Percentiles rank a stretch among this genome's conserved stretches.
Evolutionary conservation across 2,113 vertebrate species (phyloP).

Genomic region (Numenius arquata): DNA sequence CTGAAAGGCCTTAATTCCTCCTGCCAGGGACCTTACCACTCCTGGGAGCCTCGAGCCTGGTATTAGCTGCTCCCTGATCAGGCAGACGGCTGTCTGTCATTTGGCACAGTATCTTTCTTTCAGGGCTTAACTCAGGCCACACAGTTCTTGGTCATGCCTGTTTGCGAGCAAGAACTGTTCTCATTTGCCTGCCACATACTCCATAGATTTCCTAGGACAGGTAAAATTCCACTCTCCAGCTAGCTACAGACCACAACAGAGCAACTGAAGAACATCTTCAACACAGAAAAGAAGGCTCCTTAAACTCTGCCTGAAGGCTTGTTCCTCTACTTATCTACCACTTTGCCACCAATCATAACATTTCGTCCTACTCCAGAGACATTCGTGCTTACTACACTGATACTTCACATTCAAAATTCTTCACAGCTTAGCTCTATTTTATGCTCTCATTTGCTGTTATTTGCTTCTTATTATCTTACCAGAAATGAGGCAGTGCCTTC

Average conservation of each 20-base stretch:
- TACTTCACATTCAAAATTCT: not conserved
- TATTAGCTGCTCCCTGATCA: not conserved
- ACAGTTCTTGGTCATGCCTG: not conserved
- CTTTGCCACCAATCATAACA: not conserved
- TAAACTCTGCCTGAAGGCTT: not conserved
- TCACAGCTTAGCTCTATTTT: not conserved
- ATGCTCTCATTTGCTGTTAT: not conserved
- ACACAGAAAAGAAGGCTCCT: not conserved
- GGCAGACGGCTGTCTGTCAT: too few species aligned
- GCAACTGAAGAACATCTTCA: not conserved
- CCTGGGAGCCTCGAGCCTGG: not conserved
- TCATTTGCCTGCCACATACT: not conserved
- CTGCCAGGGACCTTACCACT: not conserved
- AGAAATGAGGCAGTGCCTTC: not conserved
- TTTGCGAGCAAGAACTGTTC: not conserved
- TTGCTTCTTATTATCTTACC: not conserved
- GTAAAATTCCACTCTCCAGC: not conserved
- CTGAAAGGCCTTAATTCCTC: not conserved
- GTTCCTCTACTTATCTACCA: not conserved
- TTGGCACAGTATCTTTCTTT: not conserved
- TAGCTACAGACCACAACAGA: not conserved
- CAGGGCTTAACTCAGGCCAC: not conserved
- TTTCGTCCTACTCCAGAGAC: not conserved
- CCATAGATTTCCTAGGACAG: not conserved
- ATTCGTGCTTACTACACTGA: not conserved